phyloP scores from a whole-genome alignment of 2,888 invertebrate species.

The Clostera curtula region DNA sequence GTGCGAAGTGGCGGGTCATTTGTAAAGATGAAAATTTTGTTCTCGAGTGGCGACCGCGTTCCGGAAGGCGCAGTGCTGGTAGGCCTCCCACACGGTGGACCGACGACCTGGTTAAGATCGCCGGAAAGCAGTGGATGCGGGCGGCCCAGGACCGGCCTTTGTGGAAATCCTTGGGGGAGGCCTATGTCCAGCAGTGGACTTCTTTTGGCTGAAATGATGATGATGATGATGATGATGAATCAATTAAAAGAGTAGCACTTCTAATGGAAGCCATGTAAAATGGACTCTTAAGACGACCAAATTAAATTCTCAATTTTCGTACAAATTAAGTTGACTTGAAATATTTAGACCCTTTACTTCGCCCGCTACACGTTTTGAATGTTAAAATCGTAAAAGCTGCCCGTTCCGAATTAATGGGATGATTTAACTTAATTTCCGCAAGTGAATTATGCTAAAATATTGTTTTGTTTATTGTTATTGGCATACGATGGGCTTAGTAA shows the following conservation, averaged over 20 bases:
- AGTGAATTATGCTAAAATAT: slow-evolving; percentile 43
- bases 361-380: slow-evolving; percentile 59
- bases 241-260: too few species aligned
- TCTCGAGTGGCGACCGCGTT: too few species aligned
- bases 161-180: too few species aligned
- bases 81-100: too few species aligned
- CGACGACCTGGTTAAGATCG: too few species aligned
- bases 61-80: too few species aligned
- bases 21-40: too few species aligned
- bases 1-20: too few species aligned
- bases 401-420: slow-evolving; percentile 64
- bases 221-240: slow-evolving; percentile 38
- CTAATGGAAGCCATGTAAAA: slow-evolving; percentile 52
- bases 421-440: slow-evolving; percentile 63
- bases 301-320: slow-evolving; percentile 57
- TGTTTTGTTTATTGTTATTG: slow-evolving; percentile 42
- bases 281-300: slow-evolving; percentile 49
- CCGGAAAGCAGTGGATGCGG: too few species aligned
- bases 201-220: slow-evolving; percentile 66
- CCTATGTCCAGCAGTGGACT: too few species aligned
- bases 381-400: slow-evolving; percentile 66
- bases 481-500: too few species aligned
- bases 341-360: slow-evolving; percentile 63
- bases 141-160: too few species aligned
- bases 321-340: slow-evolving; percentile 59